Conservation (phyloP, 2,888 invertebrate genomes). For the Chirona hameri region DNA sequence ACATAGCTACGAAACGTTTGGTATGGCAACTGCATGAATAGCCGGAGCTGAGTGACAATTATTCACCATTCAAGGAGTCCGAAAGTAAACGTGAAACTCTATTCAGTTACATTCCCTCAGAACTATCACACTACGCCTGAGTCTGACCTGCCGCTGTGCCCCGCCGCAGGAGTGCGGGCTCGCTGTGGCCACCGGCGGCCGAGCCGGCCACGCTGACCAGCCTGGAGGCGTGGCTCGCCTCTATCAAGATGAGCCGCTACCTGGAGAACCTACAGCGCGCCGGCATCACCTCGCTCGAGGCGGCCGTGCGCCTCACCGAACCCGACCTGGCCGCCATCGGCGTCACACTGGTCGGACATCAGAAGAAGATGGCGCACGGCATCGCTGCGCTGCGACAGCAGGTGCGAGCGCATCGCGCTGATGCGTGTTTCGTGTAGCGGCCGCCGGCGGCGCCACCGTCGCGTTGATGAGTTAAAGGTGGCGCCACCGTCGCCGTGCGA, state of each 20-base stretch:
- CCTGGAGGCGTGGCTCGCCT: conserved; percentile 92
- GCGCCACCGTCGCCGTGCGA: too few species aligned
- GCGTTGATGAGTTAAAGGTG: too few species aligned
- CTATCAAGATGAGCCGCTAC: conserved; percentile 94
- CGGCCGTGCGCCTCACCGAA: conserved; percentile 84
- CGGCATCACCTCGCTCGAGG: conserved; percentile 76
- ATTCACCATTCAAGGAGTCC: too few species aligned
- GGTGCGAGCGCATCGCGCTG: conserved; percentile 56
- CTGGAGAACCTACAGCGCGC: conserved; percentile 87
- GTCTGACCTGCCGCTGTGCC: background rate
- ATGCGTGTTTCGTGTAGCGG: conserved; percentile 70
- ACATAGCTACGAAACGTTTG: too few species aligned
- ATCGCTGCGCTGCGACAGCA: conserved; percentile 85
- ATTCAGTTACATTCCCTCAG: too few species aligned
- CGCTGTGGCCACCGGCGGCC: conserved; percentile 75
- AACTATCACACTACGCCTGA: too few species aligned
- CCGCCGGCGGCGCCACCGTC: conserved; percentile 4
- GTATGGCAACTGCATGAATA: too few species aligned
- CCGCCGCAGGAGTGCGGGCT: conserved; percentile 63
- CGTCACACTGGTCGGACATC: conserved; percentile 91
- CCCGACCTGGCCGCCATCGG: conserved; percentile 89
- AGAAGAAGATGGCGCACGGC: conserved; percentile 95
- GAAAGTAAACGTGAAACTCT: too few species aligned
- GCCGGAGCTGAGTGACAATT: too few species aligned
- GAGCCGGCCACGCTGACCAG: conserved; percentile 80